Percentiles rank a stretch among this genome's conserved stretches.
These are phyloP conservation scores for Pangasius sanitwongsei DNA, from an alignment of 2,797 vertebrate genomes.

Conservation along the genomic window DNA sequence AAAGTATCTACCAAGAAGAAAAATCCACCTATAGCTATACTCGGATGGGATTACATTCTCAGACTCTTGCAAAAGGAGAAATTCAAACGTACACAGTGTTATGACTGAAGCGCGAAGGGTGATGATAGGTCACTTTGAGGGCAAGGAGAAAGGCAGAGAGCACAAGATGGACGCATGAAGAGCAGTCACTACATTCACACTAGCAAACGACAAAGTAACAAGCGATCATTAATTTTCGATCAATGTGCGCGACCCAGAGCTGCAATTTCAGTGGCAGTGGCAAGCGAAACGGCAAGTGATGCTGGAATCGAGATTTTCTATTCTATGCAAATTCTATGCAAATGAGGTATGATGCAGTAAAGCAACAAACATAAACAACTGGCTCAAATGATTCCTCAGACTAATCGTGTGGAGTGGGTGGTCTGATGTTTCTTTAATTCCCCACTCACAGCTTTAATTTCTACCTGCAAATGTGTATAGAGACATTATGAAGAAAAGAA, in stretches of 20 bases:
- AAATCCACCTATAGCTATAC: not conserved
- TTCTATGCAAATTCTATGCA: not conserved
- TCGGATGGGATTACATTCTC: not conserved
- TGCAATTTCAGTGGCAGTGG: not conserved
- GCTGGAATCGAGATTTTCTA: not conserved
- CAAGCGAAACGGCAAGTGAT: not conserved
- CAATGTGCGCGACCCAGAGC: not conserved
- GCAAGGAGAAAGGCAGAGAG: not conserved
- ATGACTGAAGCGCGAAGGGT: not conserved
- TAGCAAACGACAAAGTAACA: not conserved
- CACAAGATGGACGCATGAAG: not conserved
- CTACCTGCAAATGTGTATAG: not conserved
- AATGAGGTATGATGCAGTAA: not conserved
- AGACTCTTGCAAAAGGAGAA: not conserved
- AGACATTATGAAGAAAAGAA: not conserved
- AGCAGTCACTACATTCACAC: not conserved
- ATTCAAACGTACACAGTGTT: not conserved
- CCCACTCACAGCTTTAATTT: not conserved
- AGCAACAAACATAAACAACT: not conserved
- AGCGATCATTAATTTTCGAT: not conserved
- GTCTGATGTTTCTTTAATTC: not conserved
- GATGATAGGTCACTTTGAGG: not conserved
- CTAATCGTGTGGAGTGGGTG: not conserved
- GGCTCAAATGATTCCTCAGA: not conserved
- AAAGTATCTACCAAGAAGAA: not conserved